A percentile compares a stretch with the other conserved stretches of the same genome.
These are phyloP conservation scores for Endomychus coccineus DNA, from an alignment of 2,888 invertebrate genomes.

Conservation along the genomic window DNA sequence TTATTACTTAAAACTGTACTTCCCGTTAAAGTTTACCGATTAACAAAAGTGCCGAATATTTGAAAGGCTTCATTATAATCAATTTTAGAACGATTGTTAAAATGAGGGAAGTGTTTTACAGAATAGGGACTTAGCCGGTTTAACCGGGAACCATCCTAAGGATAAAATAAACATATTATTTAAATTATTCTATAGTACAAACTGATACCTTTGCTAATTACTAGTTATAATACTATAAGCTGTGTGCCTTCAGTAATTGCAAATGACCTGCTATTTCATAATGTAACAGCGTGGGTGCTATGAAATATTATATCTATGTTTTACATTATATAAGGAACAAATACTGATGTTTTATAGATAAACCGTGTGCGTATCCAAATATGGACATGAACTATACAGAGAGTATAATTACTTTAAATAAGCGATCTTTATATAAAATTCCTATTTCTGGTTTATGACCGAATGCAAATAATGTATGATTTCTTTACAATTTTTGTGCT, in stretches of 20 bases:
- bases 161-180: conserved; percentile 29
- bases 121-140: conserved; percentile 9
- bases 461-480: conserved; percentile 39
- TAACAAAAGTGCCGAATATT: no score
- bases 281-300: conserved; percentile 44
- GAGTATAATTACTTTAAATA: no score
- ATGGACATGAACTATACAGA: no score
- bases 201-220: conserved; percentile 46
- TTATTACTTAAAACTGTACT: no score
- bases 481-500: conserved; percentile 36
- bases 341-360: conserved; percentile 15
- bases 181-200: conserved; percentile 44
- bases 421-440: neutral
- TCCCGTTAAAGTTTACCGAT: no score
- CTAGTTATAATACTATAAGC: conserved; percentile 50
- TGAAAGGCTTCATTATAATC: no score
- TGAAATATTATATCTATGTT: conserved; percentile 40
- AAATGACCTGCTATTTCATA: conserved; percentile 50
- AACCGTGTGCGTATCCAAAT: no score
- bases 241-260: conserved; percentile 80
- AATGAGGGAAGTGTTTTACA: no score
- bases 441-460: conserved; percentile 21
- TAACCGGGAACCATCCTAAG: conserved; percentile 11
- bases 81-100: no score
- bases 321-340: conserved; percentile 35